Evolutionary conservation across 2,888 invertebrate species (phyloP), one percentile per base, ranked within the genome.

Genomic region (Timema podura): DNA sequence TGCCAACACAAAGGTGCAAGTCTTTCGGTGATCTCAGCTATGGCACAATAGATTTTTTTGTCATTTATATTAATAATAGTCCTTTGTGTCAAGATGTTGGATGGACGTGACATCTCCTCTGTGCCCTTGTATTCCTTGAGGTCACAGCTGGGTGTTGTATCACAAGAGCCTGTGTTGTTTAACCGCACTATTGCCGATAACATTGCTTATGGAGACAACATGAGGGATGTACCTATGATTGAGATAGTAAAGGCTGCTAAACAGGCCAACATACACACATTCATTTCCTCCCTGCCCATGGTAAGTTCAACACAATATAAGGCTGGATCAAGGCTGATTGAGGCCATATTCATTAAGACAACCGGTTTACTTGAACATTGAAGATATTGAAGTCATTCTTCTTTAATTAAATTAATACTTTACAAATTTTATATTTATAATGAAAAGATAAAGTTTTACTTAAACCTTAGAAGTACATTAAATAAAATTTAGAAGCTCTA

Each of bases 101-200:
- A 79, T 69, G 77, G 74, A 5, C 54, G 73, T 10, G 77, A 84
- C 73, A 76, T 84, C 9, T 78, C 77, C 10, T 75, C 78, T 30
- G 73, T 85, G 59, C 84, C 83, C 75, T 76, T 85, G 11, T 75
- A 80, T 8, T 81, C 81, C 77, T 75, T 85, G 16, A 78, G 87
- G 65, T 78, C 81, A 30, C 82, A 84, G 75, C 80, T 87, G 71
- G 85, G 85, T 11, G 79, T 87, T n/a, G 88, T 88, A 5, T 84
- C 85, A 0, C 88, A 88, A 79, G 88, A 88, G 75, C 88, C 87
- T 0, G 81, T 83, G 5, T 79, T 88, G 8, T 88, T 88, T 78
- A 84, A 85, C 72, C 80, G 84, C 69, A 84, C 83, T 45, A 85
- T 88, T 54, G 79, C 79, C 10, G 85, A 88, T 71, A 89, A 89